Evolutionary conservation across 2,113 vertebrate genomes (phyloP).

Genomic region (Pseudorhombus dupliciocellatus): DNA sequence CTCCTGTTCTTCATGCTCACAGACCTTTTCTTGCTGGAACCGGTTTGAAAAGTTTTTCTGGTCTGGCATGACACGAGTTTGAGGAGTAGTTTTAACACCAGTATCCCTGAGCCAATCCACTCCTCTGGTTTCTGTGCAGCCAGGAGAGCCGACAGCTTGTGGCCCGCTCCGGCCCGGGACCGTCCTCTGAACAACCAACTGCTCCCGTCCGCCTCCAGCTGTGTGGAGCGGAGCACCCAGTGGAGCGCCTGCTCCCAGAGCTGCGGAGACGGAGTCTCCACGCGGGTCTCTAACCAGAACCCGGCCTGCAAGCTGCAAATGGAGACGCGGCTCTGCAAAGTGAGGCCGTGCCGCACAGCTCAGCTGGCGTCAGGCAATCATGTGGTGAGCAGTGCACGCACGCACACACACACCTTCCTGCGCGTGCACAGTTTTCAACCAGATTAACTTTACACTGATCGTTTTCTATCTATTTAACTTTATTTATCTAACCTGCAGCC

Average conservation of each 20-base stretch:
- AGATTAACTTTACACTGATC: no score
- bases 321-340: constrained; percentile 85
- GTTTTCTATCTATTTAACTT: no score
- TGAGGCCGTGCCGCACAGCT: constrained; percentile 79
- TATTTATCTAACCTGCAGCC: no score
- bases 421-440: no score
- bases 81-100: no score
- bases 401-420: background rate
- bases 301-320: constrained; percentile 86
- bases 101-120: no score
- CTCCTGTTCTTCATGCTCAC: no score
- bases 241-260: constrained; percentile 91
- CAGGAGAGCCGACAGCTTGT: constrained; percentile 36
- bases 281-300: constrained; percentile 90
- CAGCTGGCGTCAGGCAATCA: constrained; percentile 20
- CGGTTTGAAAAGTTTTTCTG: no score
- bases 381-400: constrained; percentile 61
- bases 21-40: no score
- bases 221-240: constrained; percentile 84
- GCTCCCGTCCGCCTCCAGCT: constrained; percentile 57
- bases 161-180: constrained; percentile 33
- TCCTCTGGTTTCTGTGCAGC: constrained; percentile 25
- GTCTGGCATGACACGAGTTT: no score
- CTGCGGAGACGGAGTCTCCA: constrained; percentile 89
- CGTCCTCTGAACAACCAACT: constrained; percentile 28